Evolutionary conservation across 2,113 vertebrate genomes (phyloP).

Genomic region (Cynopterus brachyotis): DNA sequence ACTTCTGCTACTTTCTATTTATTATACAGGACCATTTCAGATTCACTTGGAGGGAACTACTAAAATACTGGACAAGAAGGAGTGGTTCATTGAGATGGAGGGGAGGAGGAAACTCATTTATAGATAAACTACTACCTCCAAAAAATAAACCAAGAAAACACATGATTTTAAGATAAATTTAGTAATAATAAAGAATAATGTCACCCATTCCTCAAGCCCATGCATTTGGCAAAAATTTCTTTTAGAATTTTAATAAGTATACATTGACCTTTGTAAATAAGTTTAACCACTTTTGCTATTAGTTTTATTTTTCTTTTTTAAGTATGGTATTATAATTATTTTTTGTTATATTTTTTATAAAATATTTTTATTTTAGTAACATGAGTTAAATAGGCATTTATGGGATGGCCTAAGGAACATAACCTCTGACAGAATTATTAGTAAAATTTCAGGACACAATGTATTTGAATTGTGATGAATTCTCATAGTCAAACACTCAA

Average conservation of each 20-base stretch:
- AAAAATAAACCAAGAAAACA: background rate
- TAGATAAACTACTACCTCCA: background rate
- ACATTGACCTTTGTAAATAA: background rate
- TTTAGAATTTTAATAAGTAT: background rate
- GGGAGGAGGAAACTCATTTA: background rate
- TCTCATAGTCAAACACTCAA: background rate
- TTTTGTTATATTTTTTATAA: background rate
- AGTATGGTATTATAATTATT: background rate
- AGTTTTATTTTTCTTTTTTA: background rate
- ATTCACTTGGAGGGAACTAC: background rate
- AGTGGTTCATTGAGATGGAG: background rate
- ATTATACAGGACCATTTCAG: background rate
- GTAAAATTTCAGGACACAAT: background rate
- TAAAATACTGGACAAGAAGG: background rate
- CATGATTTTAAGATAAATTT: background rate
- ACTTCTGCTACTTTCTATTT: background rate
- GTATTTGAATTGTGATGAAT: background rate
- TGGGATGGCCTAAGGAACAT: background rate
- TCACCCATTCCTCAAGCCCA: background rate
- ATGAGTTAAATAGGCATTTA: background rate
- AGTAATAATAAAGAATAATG: background rate
- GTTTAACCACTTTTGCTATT: background rate
- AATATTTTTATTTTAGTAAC: conserved; percentile 3
- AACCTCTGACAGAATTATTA: background rate
- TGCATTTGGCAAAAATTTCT: background rate